Conservation (phyloP, 1,140 invertebrate species). For the Diabrotica undecimpunctata region DNA sequence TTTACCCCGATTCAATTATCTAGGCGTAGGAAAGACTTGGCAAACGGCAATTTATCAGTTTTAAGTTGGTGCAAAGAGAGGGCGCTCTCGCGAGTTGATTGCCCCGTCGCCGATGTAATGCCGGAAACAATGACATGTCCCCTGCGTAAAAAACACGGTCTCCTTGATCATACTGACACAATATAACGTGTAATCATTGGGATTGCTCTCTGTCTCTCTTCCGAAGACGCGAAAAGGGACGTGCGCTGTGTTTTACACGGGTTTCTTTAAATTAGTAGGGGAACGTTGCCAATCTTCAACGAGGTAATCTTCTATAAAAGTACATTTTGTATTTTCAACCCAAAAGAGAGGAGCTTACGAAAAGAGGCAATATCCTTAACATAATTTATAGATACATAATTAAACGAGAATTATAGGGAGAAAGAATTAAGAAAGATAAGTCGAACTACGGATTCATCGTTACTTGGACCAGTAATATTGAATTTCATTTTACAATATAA, state of each 20-base stretch:
- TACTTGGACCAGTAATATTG: too few species aligned
- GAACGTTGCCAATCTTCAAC: background rate
- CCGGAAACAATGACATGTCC: slow-evolving; percentile 38
- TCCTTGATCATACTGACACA: slow-evolving; percentile 39
- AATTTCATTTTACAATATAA: too few species aligned
- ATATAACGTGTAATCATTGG: slow-evolving; percentile 41
- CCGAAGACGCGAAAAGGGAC: background rate
- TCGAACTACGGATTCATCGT: too few species aligned
- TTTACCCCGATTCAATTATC: slow-evolving; percentile 21
- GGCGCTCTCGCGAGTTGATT: slow-evolving; percentile 5
- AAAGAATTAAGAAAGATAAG: too few species aligned
- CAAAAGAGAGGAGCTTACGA: too few species aligned
- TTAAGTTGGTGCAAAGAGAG: slow-evolving; percentile 7
- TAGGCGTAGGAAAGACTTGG: slow-evolving; percentile 3
- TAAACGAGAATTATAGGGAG: too few species aligned
- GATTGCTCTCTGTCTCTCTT: slow-evolving; percentile 28
- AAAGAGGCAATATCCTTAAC: too few species aligned
- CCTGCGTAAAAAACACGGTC: slow-evolving; percentile 39
- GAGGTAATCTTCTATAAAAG: background rate
- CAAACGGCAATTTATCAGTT: slow-evolving; percentile 24
- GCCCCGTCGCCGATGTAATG: slow-evolving; percentile 14
- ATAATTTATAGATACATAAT: too few species aligned
- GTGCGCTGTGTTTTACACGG: slow-evolving; percentile 17
- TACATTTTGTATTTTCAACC: background rate
- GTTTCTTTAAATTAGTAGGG: background rate